A percentile compares a stretch with the other conserved stretches of the same genome.
Evolutionary conservation across 2,888 invertebrate genomes (phyloP).

Genomic region (Acanthosepion esculentum): DNA sequence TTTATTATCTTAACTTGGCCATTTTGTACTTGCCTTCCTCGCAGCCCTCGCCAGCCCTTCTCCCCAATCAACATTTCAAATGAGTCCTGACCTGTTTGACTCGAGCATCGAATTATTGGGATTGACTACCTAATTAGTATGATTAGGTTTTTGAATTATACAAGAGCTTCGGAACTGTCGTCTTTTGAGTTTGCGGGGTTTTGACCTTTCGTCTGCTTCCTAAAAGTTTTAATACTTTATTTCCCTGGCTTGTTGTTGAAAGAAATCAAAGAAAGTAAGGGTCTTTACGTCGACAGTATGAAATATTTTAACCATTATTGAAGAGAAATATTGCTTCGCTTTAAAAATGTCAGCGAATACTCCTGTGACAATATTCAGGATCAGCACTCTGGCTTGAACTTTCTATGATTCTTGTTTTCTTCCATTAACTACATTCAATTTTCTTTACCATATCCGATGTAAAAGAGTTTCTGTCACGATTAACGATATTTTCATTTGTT

Average conservation of each 20-base stretch:
- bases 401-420: neutral
- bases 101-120: slow-evolving; percentile 33
- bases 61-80: neutral
- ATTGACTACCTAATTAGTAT: slow-evolving; percentile 16
- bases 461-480: too few species aligned
- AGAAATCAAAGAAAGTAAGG: neutral
- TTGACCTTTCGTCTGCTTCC: neutral
- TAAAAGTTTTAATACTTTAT: neutral
- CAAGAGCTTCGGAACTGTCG: neutral
- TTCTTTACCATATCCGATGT: too few species aligned
- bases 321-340: neutral
- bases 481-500: too few species aligned
- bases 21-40: neutral
- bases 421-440: too few species aligned
- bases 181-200: slow-evolving; percentile 9
- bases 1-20: neutral
- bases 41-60: neutral
- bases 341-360: neutral
- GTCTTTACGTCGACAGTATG: neutral
- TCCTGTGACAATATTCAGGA: neutral
- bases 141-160: slow-evolving; percentile 33
- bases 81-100: slow-evolving; percentile 33
- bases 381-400: neutral
- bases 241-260: neutral
- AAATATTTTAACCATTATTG: neutral